phyloP scores from a whole-genome alignment of 2,888 invertebrate genomes.

The Micoletzkya japonica region DNA sequence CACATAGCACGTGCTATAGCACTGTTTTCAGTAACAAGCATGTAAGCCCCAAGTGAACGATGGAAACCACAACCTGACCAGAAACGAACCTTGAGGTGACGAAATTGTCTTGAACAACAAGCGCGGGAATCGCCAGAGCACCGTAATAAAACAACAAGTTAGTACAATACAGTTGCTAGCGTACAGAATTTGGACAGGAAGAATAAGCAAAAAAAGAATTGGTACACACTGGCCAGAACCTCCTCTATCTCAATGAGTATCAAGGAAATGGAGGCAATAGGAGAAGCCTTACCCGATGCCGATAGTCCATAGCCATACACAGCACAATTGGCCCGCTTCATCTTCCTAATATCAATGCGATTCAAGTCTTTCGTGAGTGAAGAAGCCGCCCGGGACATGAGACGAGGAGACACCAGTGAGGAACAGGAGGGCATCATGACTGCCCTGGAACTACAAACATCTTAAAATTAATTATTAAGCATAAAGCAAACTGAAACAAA shows the following conservation, averaged over 20 bases:
- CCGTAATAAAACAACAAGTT: constrained; percentile 34
- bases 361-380: constrained; percentile 11
- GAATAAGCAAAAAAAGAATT: background rate
- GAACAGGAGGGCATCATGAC: background rate
- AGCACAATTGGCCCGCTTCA: constrained; percentile 44
- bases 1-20: background rate
- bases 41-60: background rate
- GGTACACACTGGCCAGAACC: background rate
- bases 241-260: background rate
- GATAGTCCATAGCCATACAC: constrained; percentile 54
- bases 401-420: background rate
- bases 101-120: constrained; percentile 32
- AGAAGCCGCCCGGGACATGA: constrained; percentile 3
- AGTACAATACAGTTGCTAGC: background rate
- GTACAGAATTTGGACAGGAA: background rate
- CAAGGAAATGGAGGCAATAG: background rate
- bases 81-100: constrained; percentile 15
- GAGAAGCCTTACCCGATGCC: constrained; percentile 33
- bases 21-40: background rate
- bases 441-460: background rate
- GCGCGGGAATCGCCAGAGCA: constrained; percentile 46
- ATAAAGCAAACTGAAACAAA: background rate
- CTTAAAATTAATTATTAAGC: background rate
- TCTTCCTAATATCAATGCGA: constrained; percentile 8
- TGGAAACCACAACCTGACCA: background rate